Conservation (phyloP, 2,888 invertebrate genomes). For the Ormia ochracea region DNA sequence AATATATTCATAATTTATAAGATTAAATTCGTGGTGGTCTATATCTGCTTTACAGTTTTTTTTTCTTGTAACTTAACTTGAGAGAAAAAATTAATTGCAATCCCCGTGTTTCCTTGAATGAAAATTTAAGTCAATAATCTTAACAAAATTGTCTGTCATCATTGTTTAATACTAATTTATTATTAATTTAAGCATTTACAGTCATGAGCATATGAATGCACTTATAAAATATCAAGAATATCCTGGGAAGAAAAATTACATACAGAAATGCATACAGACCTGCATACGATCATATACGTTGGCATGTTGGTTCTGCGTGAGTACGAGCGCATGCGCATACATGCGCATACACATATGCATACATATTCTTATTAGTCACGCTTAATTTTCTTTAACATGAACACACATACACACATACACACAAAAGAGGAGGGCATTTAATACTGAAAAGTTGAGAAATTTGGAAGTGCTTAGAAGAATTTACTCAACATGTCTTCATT, state of each 20-base stretch:
- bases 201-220: background rate
- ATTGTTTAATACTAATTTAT: conserved; percentile 21
- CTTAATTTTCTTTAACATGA: background rate
- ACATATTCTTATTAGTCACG: background rate
- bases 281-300: too few species aligned
- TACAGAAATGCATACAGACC: too few species aligned
- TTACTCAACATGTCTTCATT: too few species aligned
- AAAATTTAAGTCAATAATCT: background rate
- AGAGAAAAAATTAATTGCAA: background rate
- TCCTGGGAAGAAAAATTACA: background rate
- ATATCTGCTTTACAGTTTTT: background rate
- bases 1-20: conserved; percentile 48
- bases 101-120: background rate
- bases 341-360: background rate
- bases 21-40: conserved; percentile 54
- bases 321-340: background rate
- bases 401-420: too few species aligned
- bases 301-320: too few species aligned
- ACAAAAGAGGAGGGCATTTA: background rate
- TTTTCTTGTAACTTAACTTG: background rate
- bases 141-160: background rate
- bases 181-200: background rate
- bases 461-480: too few species aligned
- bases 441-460: background rate
- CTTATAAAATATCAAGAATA: background rate